A percentile compares a stretch with the other conserved stretches of the same genome.
These are phyloP conservation scores for Pollimyrus isidori DNA, from an alignment of 2,113 vertebrate species.

Conservation along the genomic window DNA sequence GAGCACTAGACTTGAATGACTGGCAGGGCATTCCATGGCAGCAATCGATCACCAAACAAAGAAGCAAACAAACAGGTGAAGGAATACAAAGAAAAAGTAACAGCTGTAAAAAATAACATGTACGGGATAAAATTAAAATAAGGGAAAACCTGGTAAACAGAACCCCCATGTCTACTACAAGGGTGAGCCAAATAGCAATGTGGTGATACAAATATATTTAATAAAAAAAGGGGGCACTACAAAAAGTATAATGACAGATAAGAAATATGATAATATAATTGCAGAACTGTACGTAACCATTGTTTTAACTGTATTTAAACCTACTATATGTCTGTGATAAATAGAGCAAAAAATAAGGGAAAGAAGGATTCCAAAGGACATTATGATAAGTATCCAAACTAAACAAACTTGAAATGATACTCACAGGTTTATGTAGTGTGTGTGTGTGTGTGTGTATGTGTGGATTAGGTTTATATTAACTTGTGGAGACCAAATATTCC, in stretches of 20 bases:
- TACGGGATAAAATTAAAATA: background rate
- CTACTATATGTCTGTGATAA: background rate
- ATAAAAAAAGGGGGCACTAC: background rate
- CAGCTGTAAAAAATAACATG: background rate
- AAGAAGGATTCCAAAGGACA: background rate
- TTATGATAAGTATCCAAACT: background rate
- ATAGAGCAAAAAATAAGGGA: background rate
- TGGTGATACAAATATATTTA: background rate
- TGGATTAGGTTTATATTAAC: too few relatives aligned
- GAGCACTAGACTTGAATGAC: background rate
- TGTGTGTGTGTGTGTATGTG: too few relatives aligned
- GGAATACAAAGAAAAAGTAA: background rate
- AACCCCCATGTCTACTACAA: background rate
- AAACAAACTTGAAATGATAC: background rate
- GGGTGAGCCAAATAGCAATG: background rate
- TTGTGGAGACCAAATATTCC: too few relatives aligned
- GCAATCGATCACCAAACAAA: background rate
- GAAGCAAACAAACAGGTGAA: background rate
- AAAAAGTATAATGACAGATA: background rate
- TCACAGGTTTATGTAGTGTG: background rate
- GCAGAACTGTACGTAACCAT: background rate
- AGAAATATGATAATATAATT: too few relatives aligned
- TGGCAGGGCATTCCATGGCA: background rate
- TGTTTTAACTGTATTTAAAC: background rate
- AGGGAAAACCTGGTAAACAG: background rate